Evolutionary conservation across 1,140 invertebrate genomes (phyloP).

Genomic region (Zaprionus taronus): DNA sequence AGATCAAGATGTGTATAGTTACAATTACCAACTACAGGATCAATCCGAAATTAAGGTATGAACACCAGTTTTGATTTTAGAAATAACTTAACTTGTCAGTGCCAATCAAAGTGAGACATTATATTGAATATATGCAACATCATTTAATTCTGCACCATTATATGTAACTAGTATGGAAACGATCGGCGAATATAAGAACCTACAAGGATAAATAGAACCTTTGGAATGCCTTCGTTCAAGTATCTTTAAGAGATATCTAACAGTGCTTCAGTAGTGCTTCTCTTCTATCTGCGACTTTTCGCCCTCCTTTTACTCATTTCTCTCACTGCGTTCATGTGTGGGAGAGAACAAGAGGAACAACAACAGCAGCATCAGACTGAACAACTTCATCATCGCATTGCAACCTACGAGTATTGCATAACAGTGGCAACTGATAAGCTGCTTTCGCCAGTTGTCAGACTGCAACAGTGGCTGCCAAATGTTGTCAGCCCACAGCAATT

Average conservation of each 20-base stretch:
- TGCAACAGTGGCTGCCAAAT: slow-evolving; percentile 24
- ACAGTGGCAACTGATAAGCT: slow-evolving; percentile 36
- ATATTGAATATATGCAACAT: too few species aligned
- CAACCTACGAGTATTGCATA: slow-evolving; percentile 5
- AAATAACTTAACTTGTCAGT: too few species aligned
- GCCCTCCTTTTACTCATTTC: not conserved
- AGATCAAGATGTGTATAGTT: not conserved
- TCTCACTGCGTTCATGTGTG: not conserved
- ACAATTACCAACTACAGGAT: not conserved
- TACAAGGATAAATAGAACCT: too few species aligned
- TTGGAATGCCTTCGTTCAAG: too few species aligned
- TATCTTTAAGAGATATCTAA: too few species aligned
- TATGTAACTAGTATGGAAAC: too few species aligned
- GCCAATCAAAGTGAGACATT: too few species aligned
- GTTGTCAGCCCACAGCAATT: not conserved
- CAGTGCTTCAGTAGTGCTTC: too few species aligned
- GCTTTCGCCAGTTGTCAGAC: slow-evolving; percentile 20
- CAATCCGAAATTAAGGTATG: too few species aligned
- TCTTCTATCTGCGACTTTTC: not conserved
- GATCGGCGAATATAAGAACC: too few species aligned
- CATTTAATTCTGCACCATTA: too few species aligned
- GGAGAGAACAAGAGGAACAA: slow-evolving; percentile 2
- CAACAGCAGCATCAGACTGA: not conserved
- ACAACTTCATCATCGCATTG: slow-evolving; percentile 24
- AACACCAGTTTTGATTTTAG: too few species aligned